A percentile compares a stretch with the other conserved stretches of the same genome.
Conservation (phyloP, 23 tunicate genomes). For the Styela plicata region DNA sequence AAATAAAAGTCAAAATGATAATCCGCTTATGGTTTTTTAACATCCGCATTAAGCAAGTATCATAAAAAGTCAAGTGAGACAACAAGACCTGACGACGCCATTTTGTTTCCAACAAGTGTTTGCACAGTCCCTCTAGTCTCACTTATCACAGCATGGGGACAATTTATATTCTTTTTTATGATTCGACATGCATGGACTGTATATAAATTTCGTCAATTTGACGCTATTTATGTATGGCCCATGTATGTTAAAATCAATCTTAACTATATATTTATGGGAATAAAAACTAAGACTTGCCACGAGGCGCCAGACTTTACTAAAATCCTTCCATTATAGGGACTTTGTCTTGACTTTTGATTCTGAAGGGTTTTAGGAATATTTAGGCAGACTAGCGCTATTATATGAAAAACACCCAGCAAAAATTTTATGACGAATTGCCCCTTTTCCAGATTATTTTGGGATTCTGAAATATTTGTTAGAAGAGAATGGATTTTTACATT, state of each 20-base stretch:
- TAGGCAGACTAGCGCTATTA: too few species aligned
- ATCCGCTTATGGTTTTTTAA: neutral
- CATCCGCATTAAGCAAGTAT: neutral
- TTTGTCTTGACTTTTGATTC: neutral
- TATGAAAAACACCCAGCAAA: too few species aligned
- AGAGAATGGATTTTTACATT: too few species aligned
- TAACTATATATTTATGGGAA: too few species aligned
- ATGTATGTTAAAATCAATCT: too few species aligned
- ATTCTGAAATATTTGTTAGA: too few species aligned
- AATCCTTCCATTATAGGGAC: neutral
- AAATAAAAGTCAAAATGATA: neutral
- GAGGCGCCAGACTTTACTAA: neutral
- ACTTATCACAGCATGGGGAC: neutral
- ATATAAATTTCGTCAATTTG: too few species aligned
- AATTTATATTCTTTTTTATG: too few species aligned
- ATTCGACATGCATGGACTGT: too few species aligned
- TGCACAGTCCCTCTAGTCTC: neutral
- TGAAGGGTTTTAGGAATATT: neutral
- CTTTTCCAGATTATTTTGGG: too few species aligned
- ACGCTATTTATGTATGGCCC: too few species aligned
- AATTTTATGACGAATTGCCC: too few species aligned
- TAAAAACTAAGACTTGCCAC: neutral
- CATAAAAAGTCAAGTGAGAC: neutral
- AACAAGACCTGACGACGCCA: neutral
- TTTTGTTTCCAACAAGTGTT: neutral